A percentile compares a stretch with the other conserved stretches of the same genome.
Evolutionary conservation across 35 echinoderm and acorn worm species (phyloP).

Genomic region (Heliocidaris erythrogramma): DNA sequence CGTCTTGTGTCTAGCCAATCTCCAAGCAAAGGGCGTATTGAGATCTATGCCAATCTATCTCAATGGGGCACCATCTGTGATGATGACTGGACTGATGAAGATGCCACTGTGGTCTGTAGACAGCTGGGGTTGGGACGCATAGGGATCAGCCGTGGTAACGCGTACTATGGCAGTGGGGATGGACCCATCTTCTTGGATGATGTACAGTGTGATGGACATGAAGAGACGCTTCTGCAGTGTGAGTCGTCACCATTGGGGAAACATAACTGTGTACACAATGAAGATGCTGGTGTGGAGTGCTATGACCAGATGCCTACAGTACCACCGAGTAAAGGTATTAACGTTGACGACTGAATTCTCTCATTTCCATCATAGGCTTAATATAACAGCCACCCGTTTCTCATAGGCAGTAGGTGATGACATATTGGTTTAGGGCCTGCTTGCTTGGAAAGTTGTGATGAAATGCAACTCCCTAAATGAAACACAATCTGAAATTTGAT

Average conservation of each 20-base stretch:
- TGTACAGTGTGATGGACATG: constrained; percentile 33
- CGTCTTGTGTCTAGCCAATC: not conserved
- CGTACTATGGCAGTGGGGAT: constrained; percentile 32
- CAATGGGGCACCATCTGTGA: constrained; percentile 25
- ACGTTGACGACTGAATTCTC: too few relatives aligned
- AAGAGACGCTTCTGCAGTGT: constrained; percentile 34
- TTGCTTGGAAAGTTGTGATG: not conserved
- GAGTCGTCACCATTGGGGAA: not conserved
- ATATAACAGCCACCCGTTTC: too few relatives aligned
- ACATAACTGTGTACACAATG: constrained; percentile 57
- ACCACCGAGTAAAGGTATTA: not conserved
- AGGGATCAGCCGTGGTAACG: not conserved
- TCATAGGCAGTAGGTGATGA: not conserved
- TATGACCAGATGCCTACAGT: not conserved
- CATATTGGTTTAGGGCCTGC: not conserved
- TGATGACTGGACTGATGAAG: constrained; percentile 5
- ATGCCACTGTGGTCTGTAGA: not conserved
- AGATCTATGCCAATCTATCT: constrained; percentile 3
- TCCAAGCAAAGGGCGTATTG: constrained; percentile 18
- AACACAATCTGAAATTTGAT: too few relatives aligned
- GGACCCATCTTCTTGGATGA: constrained; percentile 48
- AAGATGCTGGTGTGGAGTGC: constrained; percentile 57
- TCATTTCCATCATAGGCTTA: too few relatives aligned
- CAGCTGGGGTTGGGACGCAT: not conserved
- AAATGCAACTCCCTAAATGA: too few relatives aligned